A percentile compares a stretch with the other conserved stretches of the same genome.
phyloP scores from a whole-genome alignment of 1,140 invertebrate genomes.

The Hyphantria cunea region DNA sequence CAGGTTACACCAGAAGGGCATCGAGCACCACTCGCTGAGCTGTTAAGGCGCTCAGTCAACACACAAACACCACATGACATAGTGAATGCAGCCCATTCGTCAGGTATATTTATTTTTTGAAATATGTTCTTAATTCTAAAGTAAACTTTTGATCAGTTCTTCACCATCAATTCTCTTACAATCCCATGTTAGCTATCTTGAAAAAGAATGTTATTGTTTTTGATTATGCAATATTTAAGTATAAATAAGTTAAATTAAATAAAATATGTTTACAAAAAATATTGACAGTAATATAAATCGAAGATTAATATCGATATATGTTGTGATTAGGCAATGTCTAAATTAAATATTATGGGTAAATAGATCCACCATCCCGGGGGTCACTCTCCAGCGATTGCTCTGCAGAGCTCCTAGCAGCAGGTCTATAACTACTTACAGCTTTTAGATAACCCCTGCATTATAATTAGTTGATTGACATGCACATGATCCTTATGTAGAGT shows the following conservation, averaged over 20 bases:
- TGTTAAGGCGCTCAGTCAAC: conserved; percentile 89
- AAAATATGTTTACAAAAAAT: too few relatives aligned
- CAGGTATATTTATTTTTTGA: conserved; percentile 71
- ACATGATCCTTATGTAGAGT: neutral
- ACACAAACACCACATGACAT: conserved; percentile 89
- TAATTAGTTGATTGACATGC: conserved; percentile 30
- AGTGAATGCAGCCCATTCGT: conserved; percentile 78
- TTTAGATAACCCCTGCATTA: conserved; percentile 41
- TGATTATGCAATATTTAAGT: too few relatives aligned
- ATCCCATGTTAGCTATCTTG: too few relatives aligned
- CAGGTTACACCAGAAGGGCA: conserved; percentile 91
- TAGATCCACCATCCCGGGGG: conserved; percentile 79
- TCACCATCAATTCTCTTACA: too few relatives aligned
- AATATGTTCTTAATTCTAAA: too few relatives aligned
- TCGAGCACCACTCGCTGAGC: conserved; percentile 90
- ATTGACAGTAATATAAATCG: too few relatives aligned
- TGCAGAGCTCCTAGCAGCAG: conserved; percentile 69
- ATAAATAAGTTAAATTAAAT: too few relatives aligned
- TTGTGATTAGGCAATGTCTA: too few relatives aligned
- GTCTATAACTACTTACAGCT: conserved; percentile 58
- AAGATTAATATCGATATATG: too few relatives aligned
- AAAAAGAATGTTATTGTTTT: too few relatives aligned
- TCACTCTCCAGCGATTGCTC: conserved; percentile 78
- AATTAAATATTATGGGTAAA: conserved; percentile 42
- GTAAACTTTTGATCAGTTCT: too few relatives aligned